A percentile compares a stretch with the other conserved stretches of the same genome.
These are phyloP conservation scores for Catocala sponsa DNA, from an alignment of 2,888 invertebrate genomes.

Conservation along the genomic window DNA sequence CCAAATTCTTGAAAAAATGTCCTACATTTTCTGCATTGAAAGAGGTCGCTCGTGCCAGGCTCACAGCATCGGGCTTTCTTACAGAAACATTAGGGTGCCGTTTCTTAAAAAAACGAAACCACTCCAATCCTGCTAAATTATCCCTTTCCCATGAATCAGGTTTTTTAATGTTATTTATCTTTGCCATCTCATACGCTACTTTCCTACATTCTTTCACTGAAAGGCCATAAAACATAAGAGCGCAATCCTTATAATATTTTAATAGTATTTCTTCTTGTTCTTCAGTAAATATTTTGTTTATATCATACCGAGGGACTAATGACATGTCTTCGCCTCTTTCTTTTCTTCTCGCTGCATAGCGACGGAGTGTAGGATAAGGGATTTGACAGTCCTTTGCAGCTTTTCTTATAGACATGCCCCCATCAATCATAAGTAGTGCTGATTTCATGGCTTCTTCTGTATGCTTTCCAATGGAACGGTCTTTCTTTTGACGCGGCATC, in stretches of 20 bases:
- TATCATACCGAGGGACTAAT: not conserved
- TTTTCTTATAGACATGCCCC: not conserved
- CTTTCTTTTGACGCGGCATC: too few species aligned
- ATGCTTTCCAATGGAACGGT: too few species aligned
- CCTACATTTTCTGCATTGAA: not conserved
- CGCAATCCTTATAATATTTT: conserved; percentile 2
- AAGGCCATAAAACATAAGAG: conserved; percentile 2
- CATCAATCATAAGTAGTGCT: too few species aligned
- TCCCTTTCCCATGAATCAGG: not conserved
- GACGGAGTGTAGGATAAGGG: not conserved
- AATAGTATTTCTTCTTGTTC: not conserved
- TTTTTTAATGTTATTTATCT: conserved; percentile 1
- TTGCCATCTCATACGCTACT: conserved; percentile 2
- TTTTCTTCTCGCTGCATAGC: not conserved
- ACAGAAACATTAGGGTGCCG: not conserved
- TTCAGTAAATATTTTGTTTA: not conserved
- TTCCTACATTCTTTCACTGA: not conserved
- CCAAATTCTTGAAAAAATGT: not conserved
- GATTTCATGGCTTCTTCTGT: too few species aligned
- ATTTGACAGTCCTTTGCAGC: not conserved
- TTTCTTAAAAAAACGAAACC: not conserved
- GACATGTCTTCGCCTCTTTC: not conserved
- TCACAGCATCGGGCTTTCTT: not conserved
- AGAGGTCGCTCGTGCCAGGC: not conserved
- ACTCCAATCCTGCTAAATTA: conserved; percentile 4